A percentile compares a stretch with the other conserved stretches of the same genome.
Evolutionary conservation across 2,113 vertebrate genomes (phyloP).

Genomic region (Abramis brama): DNA sequence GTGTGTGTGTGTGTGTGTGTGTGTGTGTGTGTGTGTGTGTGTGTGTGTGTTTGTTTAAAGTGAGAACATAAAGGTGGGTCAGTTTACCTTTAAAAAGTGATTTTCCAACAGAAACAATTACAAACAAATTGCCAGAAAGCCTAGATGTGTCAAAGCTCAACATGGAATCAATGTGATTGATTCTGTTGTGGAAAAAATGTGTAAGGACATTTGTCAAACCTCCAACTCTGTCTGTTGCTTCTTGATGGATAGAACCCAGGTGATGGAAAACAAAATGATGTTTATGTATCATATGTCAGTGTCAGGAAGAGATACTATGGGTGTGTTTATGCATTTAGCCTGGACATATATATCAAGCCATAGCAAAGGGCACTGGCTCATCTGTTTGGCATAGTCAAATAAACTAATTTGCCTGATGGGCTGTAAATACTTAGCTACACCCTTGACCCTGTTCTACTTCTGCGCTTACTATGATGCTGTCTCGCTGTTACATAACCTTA

Average conservation of each 20-base stretch:
- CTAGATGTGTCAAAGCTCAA: slow-evolving; percentile 37
- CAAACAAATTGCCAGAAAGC: slow-evolving; percentile 22
- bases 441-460: slow-evolving; percentile 18
- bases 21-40: not conserved
- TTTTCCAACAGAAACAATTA: slow-evolving; percentile 28
- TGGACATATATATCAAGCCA: slow-evolving; percentile 29
- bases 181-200: slow-evolving; percentile 37
- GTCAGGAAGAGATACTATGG: slow-evolving; percentile 34
- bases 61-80: not conserved
- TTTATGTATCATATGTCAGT: slow-evolving; percentile 44
- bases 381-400: slow-evolving; percentile 44
- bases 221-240: slow-evolving; percentile 22
- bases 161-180: slow-evolving; percentile 35
- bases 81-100: slow-evolving; percentile 25
- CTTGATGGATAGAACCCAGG: slow-evolving; percentile 34
- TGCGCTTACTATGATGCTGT: not conserved
- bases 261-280: slow-evolving; percentile 49
- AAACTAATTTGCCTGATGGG: slow-evolving; percentile 44
- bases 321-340: slow-evolving; percentile 16
- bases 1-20: not conserved
- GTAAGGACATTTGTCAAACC: slow-evolving; percentile 35
- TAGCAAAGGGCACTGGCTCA: slow-evolving; percentile 17
- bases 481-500: slow-evolving; percentile 8
- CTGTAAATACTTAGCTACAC: slow-evolving; percentile 41
- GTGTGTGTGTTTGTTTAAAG: not conserved